A percentile compares a stretch with the other conserved stretches of the same genome.
Evolutionary conservation across 1,140 invertebrate species (phyloP).

Genomic region (Heliconius nattereri): DNA sequence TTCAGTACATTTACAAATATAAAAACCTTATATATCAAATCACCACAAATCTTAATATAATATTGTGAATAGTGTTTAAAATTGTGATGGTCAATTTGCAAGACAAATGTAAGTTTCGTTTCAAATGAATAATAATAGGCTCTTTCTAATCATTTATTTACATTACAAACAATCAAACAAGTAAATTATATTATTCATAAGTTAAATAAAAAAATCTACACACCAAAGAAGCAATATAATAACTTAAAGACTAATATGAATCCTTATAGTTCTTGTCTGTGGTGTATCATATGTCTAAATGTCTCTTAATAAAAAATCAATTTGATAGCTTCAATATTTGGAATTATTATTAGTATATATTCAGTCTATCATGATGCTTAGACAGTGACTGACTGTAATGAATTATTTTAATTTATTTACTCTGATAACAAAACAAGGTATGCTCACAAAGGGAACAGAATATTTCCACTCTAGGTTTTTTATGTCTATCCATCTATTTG

Average conservation of each 20-base stretch:
- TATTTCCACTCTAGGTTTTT: too few relatives aligned
- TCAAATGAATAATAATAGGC: not conserved
- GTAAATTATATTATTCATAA: too few relatives aligned
- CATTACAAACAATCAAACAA: not conserved
- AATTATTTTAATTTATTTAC: too few relatives aligned
- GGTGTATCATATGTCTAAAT: not conserved
- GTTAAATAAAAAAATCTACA: not conserved
- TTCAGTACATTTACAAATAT: constrained; percentile 9
- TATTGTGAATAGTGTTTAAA: constrained; percentile 7
- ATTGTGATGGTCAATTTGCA: constrained; percentile 37
- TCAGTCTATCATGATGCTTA: too few relatives aligned
- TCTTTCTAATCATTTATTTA: not conserved
- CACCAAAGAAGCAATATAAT: not conserved
- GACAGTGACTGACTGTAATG: too few relatives aligned
- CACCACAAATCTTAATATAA: not conserved
- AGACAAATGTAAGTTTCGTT: constrained; percentile 36
- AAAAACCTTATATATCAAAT: not conserved
- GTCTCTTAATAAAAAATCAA: not conserved
- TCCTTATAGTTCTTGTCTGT: not conserved
- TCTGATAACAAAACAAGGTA: too few relatives aligned
- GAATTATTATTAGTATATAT: too few relatives aligned
- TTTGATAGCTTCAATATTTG: too few relatives aligned
- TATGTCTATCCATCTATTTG: too few relatives aligned
- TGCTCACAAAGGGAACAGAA: too few relatives aligned
- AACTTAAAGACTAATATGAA: not conserved